Evolutionary conservation across 2,888 invertebrate species (phyloP), one percentile per base, ranked within the genome.

Genomic region (Cephus spinipes): DNA sequence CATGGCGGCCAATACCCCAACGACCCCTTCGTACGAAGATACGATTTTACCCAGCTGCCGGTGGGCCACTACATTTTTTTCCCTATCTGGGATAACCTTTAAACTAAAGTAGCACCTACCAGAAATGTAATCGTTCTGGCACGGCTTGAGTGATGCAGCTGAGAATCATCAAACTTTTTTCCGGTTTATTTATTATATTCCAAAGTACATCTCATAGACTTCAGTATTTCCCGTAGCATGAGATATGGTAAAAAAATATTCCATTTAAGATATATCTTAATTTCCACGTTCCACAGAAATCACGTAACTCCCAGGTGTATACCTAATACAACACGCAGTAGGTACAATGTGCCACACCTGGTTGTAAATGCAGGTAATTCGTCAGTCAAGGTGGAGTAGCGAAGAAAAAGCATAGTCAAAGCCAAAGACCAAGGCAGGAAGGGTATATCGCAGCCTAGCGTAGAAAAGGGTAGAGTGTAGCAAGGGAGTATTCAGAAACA

Each of bases 41-140:
- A 88, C 87, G 86, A 86, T 87, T 88, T 88, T 87, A 86, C 86
- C 84, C 86, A 85, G 87, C 87, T 87, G 87, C 86, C 84, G 86
- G 82, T 55, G 55, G 84, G 80, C 82, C 83, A 84, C 83, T 84
- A 86, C 84, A 86, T 87, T 87, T 87, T 82, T 87, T 87, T 86
- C 83, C 82, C 87, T 86, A 88, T 87, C 86, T 87, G 86, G 87
- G 84, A 87, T 87, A 88, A 86, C 87, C 85, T 86, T 85, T 85
- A 80, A 87, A 87, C 85, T 85, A 83, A 83, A 87, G 84, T 85
- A 86, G 84, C 80, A 81, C 80, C 6, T 31, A 33, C 71, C 32
- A 33, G 31, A 71, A 71, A 71, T 71, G 31, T 71, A 71, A 31
- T 71, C 71, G 71, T 71, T 23, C 55, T 55, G 55, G 2, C 9